Percentiles rank a stretch among this genome's conserved stretches.
Conservation (phyloP, 1,140 invertebrate genomes). For the Apocrypta bakeri region DNA sequence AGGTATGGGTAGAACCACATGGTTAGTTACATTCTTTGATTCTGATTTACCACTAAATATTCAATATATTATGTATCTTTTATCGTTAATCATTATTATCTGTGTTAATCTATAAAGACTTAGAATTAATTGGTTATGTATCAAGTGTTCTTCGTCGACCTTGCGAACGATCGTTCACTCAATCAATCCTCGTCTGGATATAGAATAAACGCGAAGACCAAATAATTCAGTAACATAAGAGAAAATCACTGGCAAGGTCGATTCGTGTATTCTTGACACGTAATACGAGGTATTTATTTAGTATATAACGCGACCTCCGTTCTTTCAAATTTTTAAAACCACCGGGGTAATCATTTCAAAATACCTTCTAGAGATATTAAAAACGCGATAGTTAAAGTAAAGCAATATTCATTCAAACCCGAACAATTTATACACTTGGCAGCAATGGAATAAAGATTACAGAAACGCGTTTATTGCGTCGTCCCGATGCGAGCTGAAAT, state of each 20-base stretch:
- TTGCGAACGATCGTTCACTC: background rate
- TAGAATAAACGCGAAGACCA: no score
- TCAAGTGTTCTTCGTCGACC: background rate
- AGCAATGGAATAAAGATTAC: background rate
- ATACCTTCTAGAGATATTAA: background rate
- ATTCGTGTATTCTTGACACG: background rate
- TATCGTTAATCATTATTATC: background rate
- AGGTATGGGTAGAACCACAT: slow-evolving; percentile 14
- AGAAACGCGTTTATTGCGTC: background rate
- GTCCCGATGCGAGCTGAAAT: background rate
- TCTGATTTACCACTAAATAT: background rate
- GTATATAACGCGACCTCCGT: background rate
- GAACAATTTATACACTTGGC: background rate
- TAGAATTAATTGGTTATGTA: background rate
- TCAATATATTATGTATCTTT: background rate
- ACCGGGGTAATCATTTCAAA: background rate
- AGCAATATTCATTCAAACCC: background rate
- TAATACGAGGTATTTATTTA: slow-evolving; percentile 12
- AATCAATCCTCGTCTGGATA: no score
- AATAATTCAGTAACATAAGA: background rate
- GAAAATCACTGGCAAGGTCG: background rate
- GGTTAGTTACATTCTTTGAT: slow-evolving; percentile 14
- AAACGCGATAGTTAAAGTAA: background rate
- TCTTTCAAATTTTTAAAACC: background rate
- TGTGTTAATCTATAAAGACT: background rate